Conservation (phyloP, 2,888 invertebrate species). For the Volucella inanis region DNA sequence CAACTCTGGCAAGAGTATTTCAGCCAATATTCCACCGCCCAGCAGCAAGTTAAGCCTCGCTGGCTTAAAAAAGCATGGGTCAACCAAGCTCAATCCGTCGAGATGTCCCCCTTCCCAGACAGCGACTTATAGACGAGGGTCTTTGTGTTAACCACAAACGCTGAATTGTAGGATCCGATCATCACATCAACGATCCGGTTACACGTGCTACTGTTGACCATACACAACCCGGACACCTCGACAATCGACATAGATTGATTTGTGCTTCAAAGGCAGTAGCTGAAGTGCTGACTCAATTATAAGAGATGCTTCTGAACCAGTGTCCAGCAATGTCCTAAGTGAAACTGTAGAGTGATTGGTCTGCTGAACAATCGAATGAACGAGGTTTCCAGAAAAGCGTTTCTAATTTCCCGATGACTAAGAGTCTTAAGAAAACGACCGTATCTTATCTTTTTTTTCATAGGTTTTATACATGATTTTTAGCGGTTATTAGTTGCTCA, state of each 20-base stretch:
- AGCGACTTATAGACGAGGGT: background rate
- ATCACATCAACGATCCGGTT: background rate
- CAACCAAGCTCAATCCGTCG: background rate
- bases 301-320: background rate
- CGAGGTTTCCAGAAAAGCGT: too few species aligned
- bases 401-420: too few species aligned
- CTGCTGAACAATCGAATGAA: too few species aligned
- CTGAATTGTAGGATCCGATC: background rate
- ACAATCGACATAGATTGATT: constrained; percentile 1
- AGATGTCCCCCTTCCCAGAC: background rate
- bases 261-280: background rate
- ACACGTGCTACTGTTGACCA: constrained; percentile 12
- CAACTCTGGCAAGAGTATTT: background rate
- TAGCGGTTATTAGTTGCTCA: too few species aligned
- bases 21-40: constrained; percentile 19
- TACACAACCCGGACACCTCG: constrained; percentile 4
- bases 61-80: background rate
- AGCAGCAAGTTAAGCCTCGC: background rate
- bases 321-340: background rate
- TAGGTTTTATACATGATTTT: too few species aligned
- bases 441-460: too few species aligned
- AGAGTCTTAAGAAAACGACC: too few species aligned
- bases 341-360: too few species aligned
- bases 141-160: background rate
- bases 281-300: background rate